Percentiles rank a stretch among this genome's conserved stretches.
phyloP scores from a whole-genome alignment of 1,140 invertebrate genomes.

The Neocloeon triangulifer region DNA sequence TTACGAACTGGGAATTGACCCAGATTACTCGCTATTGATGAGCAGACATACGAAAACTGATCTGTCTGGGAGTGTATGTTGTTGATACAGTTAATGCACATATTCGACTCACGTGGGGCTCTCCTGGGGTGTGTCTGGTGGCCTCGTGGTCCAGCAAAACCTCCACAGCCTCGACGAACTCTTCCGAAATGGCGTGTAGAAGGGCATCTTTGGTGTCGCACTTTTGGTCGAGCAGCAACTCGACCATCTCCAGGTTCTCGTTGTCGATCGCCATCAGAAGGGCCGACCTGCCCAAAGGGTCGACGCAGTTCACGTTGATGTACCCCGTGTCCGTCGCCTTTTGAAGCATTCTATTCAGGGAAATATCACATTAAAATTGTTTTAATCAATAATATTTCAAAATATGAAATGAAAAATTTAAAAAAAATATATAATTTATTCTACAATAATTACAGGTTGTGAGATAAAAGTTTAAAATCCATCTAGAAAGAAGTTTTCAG shows the following conservation, averaged over 20 bases:
- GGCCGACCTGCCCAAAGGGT: conserved; percentile 78
- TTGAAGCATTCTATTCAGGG: conserved; percentile 41
- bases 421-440: too few relatives aligned
- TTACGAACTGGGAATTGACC: too few relatives aligned
- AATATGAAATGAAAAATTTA: too few relatives aligned
- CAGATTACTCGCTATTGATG: too few relatives aligned
- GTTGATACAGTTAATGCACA: too few relatives aligned
- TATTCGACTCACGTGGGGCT: conserved; percentile 44
- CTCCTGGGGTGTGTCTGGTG: conserved; percentile 47
- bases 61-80: too few relatives aligned
- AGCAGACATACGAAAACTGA: too few relatives aligned
- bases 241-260: conserved; percentile 98
- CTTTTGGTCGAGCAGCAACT: conserved; percentile 71
- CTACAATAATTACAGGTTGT: too few relatives aligned
- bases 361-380: background rate
- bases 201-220: conserved; percentile 84
- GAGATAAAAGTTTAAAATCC: too few relatives aligned
- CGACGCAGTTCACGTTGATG: conserved; percentile 93
- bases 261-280: conserved; percentile 95
- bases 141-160: conserved; percentile 85
- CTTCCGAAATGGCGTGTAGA: conserved; percentile 89
- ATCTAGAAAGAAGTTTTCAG: too few relatives aligned
- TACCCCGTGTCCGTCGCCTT: conserved; percentile 49
- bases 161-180: conserved; percentile 95
- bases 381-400: background rate